These are phyloP conservation scores for Didymodactylos carnosus DNA, from an alignment of 2,888 invertebrate species.

Conservation along the genomic window DNA sequence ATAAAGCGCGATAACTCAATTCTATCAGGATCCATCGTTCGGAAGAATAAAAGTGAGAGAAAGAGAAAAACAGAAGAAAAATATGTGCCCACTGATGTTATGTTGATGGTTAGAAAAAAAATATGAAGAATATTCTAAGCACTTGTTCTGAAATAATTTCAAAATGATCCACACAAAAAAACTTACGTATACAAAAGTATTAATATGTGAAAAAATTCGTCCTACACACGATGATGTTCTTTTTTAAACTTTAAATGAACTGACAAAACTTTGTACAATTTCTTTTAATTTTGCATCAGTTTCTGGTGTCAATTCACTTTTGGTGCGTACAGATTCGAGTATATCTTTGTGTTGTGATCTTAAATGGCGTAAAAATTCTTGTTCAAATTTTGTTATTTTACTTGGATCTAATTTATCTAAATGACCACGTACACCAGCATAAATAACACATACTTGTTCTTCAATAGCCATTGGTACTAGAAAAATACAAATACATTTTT, in stretches of 20 bases:
- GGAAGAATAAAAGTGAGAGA: too few species aligned
- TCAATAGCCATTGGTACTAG: conserved; percentile 95
- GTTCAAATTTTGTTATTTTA: conserved; percentile 90
- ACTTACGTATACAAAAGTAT: too few species aligned
- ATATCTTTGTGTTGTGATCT: conserved; percentile 63
- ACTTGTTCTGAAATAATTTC: too few species aligned
- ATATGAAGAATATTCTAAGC: too few species aligned
- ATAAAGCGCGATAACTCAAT: too few species aligned
- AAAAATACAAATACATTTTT: conserved; percentile 17
- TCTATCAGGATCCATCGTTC: too few species aligned
- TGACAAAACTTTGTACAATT: conserved; percentile 68
- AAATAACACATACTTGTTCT: conserved; percentile 94
- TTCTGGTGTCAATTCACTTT: conserved; percentile 71
- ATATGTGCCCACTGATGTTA: too few species aligned
- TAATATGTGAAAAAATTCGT: too few species aligned
- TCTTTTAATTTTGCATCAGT: conserved; percentile 79
- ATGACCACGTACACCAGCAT: conserved; percentile 92
- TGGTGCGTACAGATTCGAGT: conserved; percentile 67
- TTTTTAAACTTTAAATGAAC: conserved; percentile 44
- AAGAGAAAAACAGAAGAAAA: too few species aligned
- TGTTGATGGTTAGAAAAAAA: too few species aligned
- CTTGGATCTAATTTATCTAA: conserved; percentile 91
- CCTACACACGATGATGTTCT: background rate
- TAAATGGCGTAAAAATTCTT: conserved; percentile 79
- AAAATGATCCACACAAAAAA: too few species aligned